Evolutionary conservation across 1,140 invertebrate genomes (phyloP), one percentile per base, ranked within the genome.

Genomic region (Dufourea novaeangliae): DNA sequence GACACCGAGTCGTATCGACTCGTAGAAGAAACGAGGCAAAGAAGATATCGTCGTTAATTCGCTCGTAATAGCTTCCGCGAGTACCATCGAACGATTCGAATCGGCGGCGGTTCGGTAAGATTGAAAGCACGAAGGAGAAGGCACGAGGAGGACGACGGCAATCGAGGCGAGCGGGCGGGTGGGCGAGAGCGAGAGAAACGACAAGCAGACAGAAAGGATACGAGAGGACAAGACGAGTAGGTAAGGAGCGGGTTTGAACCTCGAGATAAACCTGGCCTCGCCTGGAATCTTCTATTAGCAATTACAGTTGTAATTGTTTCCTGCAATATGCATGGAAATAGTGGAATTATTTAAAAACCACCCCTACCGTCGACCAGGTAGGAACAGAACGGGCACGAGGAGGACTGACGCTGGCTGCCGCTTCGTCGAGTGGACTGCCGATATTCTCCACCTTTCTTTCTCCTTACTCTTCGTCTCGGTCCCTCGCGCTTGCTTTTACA

Each of bases 271-370:
- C 88, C 89, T 89, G 86, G 86, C 88, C 89, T 92, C 90, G 91
- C 90, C 91, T 92, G 89, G 90, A 92, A 91, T 92, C 91, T 92
- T 92, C 91, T 92, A 92, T 92, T 92, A 92, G 91, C 91, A 92
- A 92, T 92, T 92, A 92, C 90, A 93, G 87, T 91, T 92, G 92
- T 92, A 92, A 92, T 93, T 93, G 91, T 92, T 93, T 93, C 90
- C 90, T 92, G 90, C 90, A 92, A 92, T 92, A 92, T 92, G 91
- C 90, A 92, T 92, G 88, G 90, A 92, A 92, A 92, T 92, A 89
- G 91, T 90, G 80, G 84, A 92, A 92, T 92, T 92, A 92, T 92
- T 92, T 92, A 92, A 92, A 92, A 91, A 90, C 90, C 90, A 90
- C 90, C 91, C 90, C 59, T 79, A 29, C 50, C 63, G 54, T 34